A percentile compares a stretch with the other conserved stretches of the same genome.
phyloP scores from a whole-genome alignment of 2,888 invertebrate species.

The Entomobrya multifasciata region DNA sequence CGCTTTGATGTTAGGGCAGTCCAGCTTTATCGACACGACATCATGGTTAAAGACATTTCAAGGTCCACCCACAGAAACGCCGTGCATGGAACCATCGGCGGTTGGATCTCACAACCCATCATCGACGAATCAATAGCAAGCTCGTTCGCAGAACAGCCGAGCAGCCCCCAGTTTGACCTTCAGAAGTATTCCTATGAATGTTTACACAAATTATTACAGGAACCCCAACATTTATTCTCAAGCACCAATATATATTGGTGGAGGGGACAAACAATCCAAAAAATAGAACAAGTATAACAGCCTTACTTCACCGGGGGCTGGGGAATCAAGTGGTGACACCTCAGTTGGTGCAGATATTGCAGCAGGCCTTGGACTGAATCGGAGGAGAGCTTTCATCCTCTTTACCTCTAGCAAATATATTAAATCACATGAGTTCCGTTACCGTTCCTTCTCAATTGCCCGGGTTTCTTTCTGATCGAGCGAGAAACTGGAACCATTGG shows the following conservation, averaged over 20 bases:
- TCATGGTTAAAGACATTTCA: no score
- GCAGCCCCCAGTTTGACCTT: conserved; percentile 38
- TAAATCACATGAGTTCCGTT: not conserved
- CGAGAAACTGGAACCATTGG: conserved; percentile 49
- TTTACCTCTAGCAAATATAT: conserved; percentile 16
- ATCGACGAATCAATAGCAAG: conserved; percentile 1
- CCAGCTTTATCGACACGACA: no score
- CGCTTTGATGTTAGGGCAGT: no score
- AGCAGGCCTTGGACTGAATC: not conserved
- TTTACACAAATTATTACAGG: conserved; percentile 62
- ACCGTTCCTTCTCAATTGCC: conserved; percentile 25
- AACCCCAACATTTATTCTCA: conserved; percentile 60
- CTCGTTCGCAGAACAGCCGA: not conserved
- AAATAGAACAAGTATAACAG: conserved; percentile 15
- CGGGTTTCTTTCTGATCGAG: not conserved
- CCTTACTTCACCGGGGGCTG: not conserved
- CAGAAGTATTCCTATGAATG: conserved; percentile 47
- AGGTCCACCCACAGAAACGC: no score
- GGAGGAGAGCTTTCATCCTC: conserved; percentile 23
- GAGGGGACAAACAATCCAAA: not conserved
- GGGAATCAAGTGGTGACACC: not conserved
- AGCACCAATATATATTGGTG: conserved; percentile 30
- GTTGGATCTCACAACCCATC: no score
- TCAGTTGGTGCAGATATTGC: not conserved
- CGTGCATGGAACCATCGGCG: no score